Evolutionary conservation across 2,113 vertebrate genomes (phyloP).

Genomic region (Brachionichthys hirsutus): DNA sequence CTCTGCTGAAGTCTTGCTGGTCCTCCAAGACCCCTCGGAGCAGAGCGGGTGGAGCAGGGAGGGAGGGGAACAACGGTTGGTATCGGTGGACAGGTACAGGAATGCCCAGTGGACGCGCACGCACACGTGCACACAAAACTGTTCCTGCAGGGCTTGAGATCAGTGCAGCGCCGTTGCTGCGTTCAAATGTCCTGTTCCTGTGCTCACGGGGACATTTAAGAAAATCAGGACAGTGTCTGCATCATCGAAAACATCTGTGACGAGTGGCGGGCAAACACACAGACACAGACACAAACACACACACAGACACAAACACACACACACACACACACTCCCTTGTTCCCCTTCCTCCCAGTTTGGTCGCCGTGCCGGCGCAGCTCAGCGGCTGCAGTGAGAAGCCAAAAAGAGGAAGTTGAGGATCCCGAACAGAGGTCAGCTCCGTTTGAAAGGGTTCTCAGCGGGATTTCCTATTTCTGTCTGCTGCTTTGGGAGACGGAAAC

Average conservation of each 20-base stretch:
- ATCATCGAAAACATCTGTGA: slow-evolving; percentile 37
- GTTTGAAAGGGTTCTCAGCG: slow-evolving; percentile 55
- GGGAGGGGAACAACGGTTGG: slow-evolving; percentile 36
- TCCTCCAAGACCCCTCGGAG: slow-evolving; percentile 51
- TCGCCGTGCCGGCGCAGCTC: neutral
- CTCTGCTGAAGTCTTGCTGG: slow-evolving; percentile 58
- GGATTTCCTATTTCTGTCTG: slow-evolving; percentile 56
- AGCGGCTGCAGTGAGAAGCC: neutral
- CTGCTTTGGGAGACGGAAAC: slow-evolving; percentile 46
- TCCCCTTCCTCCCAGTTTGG: neutral
- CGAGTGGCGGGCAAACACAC: slow-evolving; percentile 39
- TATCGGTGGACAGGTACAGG: slow-evolving; percentile 65
- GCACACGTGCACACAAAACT: slow-evolving; percentile 12
- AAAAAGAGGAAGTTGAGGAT: slow-evolving; percentile 34
- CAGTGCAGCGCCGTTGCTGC: neutral
- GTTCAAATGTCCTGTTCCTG: slow-evolving; percentile 8
- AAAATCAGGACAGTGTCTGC: slow-evolving; percentile 39
- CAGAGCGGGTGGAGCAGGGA: slow-evolving; percentile 54
- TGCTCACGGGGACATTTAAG: slow-evolving; percentile 34
- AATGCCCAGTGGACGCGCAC: slow-evolving; percentile 50
- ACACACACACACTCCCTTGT: neutral
- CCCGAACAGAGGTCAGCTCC: slow-evolving; percentile 51
- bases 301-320: slow-evolving; percentile 23
- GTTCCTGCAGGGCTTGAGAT: slow-evolving; percentile 45
- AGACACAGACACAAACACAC: neutral